Conservation (phyloP, 2,113 vertebrate genomes). For the Nicator chloris region DNA sequence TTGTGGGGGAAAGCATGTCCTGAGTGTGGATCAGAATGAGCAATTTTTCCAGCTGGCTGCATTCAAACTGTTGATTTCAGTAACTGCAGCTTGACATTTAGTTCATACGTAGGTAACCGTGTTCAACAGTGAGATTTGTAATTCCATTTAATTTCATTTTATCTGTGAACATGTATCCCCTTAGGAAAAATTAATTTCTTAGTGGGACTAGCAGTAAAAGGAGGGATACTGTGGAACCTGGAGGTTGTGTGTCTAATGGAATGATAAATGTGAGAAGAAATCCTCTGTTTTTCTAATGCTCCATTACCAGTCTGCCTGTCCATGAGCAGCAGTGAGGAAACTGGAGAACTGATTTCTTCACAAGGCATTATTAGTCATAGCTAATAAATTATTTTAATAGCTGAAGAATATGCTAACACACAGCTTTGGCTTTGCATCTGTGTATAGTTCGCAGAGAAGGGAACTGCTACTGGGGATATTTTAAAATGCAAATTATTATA, state of each 20-base stretch:
- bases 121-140: background rate
- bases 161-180: background rate
- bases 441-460: background rate
- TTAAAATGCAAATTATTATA: background rate
- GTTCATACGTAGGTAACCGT: background rate
- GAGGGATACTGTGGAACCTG: background rate
- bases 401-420: background rate
- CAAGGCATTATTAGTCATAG: background rate
- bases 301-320: background rate
- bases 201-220: background rate
- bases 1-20: background rate
- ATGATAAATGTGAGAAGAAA: background rate
- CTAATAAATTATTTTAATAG: background rate
- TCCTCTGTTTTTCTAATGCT: background rate
- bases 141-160: background rate
- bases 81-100: background rate
- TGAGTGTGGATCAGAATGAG: background rate
- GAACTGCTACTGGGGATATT: background rate
- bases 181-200: background rate
- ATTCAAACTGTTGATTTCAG: background rate
- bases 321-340: background rate
- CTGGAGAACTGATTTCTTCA: background rate
- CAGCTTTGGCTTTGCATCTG: background rate
- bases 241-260: background rate
- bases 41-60: slow-evolving; percentile 12